These are phyloP conservation scores for Byasa hedistus DNA, from an alignment of 2,888 invertebrate species.

Conservation along the genomic window DNA sequence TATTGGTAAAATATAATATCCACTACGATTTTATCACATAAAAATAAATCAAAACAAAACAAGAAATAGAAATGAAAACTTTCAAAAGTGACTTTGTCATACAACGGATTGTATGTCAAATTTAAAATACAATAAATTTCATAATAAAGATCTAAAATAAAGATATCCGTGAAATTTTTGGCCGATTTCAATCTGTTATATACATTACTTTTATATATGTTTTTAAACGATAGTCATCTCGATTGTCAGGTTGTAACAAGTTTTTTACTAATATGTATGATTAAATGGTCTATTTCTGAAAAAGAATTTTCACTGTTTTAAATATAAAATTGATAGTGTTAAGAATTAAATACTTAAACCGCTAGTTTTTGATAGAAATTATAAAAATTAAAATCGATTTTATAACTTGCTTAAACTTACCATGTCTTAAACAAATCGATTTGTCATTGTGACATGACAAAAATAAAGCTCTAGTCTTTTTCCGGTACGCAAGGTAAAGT, in stretches of 20 bases:
- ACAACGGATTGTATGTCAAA: slow-evolving; percentile 46
- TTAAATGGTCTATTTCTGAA: too few relatives aligned
- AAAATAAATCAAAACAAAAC: slow-evolving; percentile 45
- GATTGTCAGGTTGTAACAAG: too few relatives aligned
- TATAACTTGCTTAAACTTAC: not conserved
- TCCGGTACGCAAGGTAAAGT: slow-evolving; percentile 77
- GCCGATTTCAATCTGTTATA: not conserved
- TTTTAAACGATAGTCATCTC: too few relatives aligned
- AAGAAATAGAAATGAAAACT: slow-evolving; percentile 42
- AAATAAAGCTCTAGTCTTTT: slow-evolving; percentile 58
- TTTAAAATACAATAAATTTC: slow-evolving; percentile 29
- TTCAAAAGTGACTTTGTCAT: slow-evolving; percentile 45
- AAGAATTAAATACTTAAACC: too few relatives aligned
- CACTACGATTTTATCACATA: slow-evolving; percentile 48
- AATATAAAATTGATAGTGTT: too few relatives aligned
- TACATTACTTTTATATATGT: not conserved
- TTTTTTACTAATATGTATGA: too few relatives aligned
- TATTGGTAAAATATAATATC: slow-evolving; percentile 38
- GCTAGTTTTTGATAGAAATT: too few relatives aligned
- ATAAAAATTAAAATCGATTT: slow-evolving; percentile 8
- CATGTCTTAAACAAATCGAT: not conserved
- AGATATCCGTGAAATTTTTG: not conserved
- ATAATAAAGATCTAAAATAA: not conserved
- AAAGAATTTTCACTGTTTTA: too few relatives aligned
- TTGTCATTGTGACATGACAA: slow-evolving; percentile 1